Percentiles rank a stretch among this genome's conserved stretches.
phyloP scores from a whole-genome alignment of 2,113 vertebrate genomes.

The Cephalopholis sonnerati region DNA sequence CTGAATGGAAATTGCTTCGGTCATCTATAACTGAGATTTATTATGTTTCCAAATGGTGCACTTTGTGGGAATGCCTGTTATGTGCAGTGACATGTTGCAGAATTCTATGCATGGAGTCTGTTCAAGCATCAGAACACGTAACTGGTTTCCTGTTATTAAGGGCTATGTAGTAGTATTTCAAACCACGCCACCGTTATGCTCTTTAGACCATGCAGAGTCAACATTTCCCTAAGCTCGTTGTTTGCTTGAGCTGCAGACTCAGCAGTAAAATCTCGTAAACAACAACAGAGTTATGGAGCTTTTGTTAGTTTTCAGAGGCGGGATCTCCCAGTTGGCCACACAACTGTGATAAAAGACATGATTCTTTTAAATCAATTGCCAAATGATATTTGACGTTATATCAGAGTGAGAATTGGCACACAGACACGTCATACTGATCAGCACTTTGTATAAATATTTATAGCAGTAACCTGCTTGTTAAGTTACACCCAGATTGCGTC shows the following conservation, averaged over 20 bases:
- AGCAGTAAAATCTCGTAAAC: conserved; percentile 31
- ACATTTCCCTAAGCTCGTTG: conserved; percentile 36
- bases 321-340: conserved; percentile 35
- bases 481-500: not conserved
- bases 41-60: conserved; percentile 72
- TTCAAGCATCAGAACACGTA: conserved; percentile 67
- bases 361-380: conserved; percentile 43
- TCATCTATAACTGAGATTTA: conserved; percentile 48
- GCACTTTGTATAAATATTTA: conserved; percentile 11
- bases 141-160: conserved; percentile 71
- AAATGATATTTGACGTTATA: conserved; percentile 44
- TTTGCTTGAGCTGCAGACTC: conserved; percentile 43
- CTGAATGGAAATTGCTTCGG: conserved; percentile 53
- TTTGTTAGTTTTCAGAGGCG: conserved; percentile 27
- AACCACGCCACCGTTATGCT: conserved; percentile 40
- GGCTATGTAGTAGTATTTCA: conserved; percentile 68
- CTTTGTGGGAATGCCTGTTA: conserved; percentile 80
- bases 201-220: conserved; percentile 38
- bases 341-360: conserved; percentile 37
- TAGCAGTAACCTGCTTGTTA: conserved; percentile 4
- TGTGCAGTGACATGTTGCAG: conserved; percentile 73
- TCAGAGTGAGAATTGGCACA: conserved; percentile 10
- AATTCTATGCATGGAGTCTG: conserved; percentile 79
- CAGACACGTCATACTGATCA: not conserved
- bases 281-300: conserved; percentile 20